A percentile compares a stretch with the other conserved stretches of the same genome.
Evolutionary conservation across 2,797 vertebrate species (phyloP).

Genomic region (Amazonetta brasiliensis): DNA sequence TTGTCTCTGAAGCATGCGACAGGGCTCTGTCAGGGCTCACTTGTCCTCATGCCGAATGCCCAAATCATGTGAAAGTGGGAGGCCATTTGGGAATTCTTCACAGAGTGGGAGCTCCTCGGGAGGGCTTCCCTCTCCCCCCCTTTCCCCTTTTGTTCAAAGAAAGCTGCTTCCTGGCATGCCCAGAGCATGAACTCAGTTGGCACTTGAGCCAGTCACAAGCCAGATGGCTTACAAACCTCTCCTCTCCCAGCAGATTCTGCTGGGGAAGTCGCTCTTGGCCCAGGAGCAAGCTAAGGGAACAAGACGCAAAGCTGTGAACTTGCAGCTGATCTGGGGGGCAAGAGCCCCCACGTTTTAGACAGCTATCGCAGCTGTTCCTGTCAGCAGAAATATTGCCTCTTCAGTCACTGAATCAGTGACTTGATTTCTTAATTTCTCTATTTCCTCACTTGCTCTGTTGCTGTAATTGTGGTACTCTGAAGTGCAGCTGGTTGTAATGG

Average conservation of each 20-base stretch:
- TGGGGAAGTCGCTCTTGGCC: background rate
- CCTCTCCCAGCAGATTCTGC: background rate
- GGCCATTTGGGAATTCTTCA: background rate
- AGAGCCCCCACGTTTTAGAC: background rate
- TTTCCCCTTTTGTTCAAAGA: slow-evolving; percentile 4
- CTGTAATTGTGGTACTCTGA: background rate
- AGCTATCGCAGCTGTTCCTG: background rate
- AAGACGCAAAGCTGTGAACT: background rate
- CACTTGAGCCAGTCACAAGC: background rate
- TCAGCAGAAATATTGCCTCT: background rate
- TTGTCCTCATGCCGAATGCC: background rate
- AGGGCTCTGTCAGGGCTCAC: slow-evolving; percentile 6
- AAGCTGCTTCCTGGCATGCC: background rate
- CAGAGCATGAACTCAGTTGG: background rate
- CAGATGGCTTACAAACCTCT: accelerated
- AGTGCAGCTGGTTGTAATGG: background rate
- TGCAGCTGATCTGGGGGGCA: background rate
- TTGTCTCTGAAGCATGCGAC: background rate
- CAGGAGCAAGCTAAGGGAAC: background rate
- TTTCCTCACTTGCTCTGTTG: background rate
- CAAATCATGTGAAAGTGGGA: background rate
- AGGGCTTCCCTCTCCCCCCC: background rate
- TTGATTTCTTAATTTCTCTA: background rate
- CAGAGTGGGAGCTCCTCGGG: background rate
- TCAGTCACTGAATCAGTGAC: background rate